A percentile compares a stretch with the other conserved stretches of the same genome.
These are phyloP conservation scores for Sycophila sp. DNA, from an alignment of 1,140 invertebrate species.

Conservation along the genomic window DNA sequence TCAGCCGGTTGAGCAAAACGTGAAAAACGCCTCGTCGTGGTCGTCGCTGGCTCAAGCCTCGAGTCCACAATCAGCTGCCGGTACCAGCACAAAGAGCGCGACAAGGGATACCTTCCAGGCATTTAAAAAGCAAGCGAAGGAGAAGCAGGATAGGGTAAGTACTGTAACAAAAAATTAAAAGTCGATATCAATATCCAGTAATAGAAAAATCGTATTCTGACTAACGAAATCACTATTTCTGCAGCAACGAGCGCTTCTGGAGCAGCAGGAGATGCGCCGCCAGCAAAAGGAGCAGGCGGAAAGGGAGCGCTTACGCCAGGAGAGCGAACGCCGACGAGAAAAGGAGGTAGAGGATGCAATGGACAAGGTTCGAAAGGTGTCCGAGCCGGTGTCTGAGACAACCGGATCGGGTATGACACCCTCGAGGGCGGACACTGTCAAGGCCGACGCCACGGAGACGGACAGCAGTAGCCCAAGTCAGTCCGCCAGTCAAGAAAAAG, in stretches of 20 bases:
- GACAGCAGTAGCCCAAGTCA: slow-evolving; percentile 70
- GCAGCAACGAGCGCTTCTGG: slow-evolving; percentile 81
- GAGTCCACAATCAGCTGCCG: slow-evolving; percentile 71
- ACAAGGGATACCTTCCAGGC: slow-evolving; percentile 78
- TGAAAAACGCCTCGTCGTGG: slow-evolving; percentile 93
- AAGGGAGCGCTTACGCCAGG: slow-evolving; percentile 80
- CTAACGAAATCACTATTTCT: slow-evolving; percentile 23
- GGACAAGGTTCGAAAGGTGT: slow-evolving; percentile 73
- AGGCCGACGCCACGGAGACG: slow-evolving; percentile 66
- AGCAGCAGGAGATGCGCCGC: slow-evolving; percentile 82
- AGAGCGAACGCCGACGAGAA: slow-evolving; percentile 81
- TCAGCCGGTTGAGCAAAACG: slow-evolving; percentile 72
- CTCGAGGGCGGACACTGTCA: slow-evolving; percentile 68
- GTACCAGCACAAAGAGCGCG: slow-evolving; percentile 71
- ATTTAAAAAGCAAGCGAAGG: slow-evolving; percentile 95
- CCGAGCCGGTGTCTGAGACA: slow-evolving; percentile 59
- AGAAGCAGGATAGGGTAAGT: slow-evolving; percentile 86
- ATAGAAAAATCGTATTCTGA: background rate
- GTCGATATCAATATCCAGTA: too few species aligned
- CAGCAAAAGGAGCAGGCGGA: slow-evolving; percentile 85
- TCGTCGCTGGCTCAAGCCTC: slow-evolving; percentile 86
- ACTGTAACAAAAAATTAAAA: background rate
- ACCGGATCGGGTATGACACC: slow-evolving; percentile 49
- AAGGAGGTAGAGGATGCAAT: slow-evolving; percentile 83
- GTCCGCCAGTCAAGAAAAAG: slow-evolving; percentile 71